These are phyloP conservation scores for Chaetogeoica ovagalla DNA, from an alignment of 2,888 invertebrate species.

Conservation along the genomic window DNA sequence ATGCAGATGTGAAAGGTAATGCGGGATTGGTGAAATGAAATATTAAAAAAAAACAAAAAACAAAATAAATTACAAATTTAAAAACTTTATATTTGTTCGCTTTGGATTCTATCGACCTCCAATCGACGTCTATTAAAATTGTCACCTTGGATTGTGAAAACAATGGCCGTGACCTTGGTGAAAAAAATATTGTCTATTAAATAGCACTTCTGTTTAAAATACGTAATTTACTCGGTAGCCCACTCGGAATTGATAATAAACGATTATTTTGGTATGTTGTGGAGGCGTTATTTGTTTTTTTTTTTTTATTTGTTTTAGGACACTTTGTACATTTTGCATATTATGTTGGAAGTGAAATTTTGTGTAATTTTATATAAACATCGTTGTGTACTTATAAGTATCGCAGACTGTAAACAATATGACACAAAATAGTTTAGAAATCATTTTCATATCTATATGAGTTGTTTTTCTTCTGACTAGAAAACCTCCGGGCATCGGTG, in stretches of 20 bases:
- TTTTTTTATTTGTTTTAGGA: background rate
- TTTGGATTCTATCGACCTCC: background rate
- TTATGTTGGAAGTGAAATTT: conserved; percentile 21
- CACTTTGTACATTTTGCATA: background rate
- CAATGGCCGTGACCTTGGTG: conserved; percentile 25
- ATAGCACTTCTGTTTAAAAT: conserved; percentile 19
- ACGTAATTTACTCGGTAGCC: conserved; percentile 24
- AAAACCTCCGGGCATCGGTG: conserved; percentile 33
- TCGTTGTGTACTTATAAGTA: background rate
- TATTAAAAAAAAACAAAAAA: background rate
- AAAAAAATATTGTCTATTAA: conserved; percentile 21
- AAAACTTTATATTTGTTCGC: background rate
- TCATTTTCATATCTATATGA: background rate
- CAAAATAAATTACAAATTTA: background rate
- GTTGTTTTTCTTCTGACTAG: conserved; percentile 14
- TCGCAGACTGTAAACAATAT: background rate
- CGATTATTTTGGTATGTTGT: background rate
- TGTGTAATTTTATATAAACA: background rate
- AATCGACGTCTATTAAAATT: conserved; percentile 11
- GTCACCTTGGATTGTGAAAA: conserved; percentile 17
- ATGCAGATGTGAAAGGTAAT: too few species aligned
- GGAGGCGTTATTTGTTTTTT: background rate
- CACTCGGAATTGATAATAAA: background rate
- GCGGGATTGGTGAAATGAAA: background rate
- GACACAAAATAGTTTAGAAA: conserved; percentile 37